These are phyloP conservation scores for Eulemur rubriventer DNA, from an alignment of 2,797 vertebrate species.

Conservation along the genomic window DNA sequence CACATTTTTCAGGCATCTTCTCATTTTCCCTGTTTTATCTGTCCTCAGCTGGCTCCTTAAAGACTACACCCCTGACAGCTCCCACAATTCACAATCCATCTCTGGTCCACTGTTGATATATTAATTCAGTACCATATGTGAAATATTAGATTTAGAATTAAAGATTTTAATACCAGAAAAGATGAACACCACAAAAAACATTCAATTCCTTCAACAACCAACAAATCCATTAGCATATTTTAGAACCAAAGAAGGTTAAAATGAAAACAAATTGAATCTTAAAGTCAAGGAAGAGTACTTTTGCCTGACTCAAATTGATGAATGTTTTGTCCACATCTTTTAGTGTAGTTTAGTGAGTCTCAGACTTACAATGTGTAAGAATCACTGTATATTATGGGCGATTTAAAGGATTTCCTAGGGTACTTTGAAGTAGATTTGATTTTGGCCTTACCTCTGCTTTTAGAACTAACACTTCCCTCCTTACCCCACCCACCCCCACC, in stretches of 20 bases:
- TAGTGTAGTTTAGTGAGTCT: not conserved
- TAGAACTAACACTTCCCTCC: not conserved
- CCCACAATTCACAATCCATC: not conserved
- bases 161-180: not conserved
- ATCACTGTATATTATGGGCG: not conserved
- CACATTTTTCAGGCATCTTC: not conserved
- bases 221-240: slow-evolving; percentile 3
- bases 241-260: slow-evolving; percentile 35
- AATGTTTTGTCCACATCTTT: not conserved
- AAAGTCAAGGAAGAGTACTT: not conserved
- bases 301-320: not conserved
- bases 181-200: not conserved
- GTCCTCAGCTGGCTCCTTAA: not conserved
- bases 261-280: slow-evolving; percentile 8
- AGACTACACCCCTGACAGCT: not conserved
- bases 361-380: not conserved
- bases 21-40: not conserved
- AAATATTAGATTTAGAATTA: slow-evolving; percentile 26
- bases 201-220: slow-evolving; percentile 39
- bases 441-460: not conserved
- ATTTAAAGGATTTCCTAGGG: not conserved
- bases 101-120: not conserved
- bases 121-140: not conserved
- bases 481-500: accelerated
- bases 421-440: not conserved